Conservation (phyloP, 2,888 invertebrate species). For the Cerastis rubricosa region DNA sequence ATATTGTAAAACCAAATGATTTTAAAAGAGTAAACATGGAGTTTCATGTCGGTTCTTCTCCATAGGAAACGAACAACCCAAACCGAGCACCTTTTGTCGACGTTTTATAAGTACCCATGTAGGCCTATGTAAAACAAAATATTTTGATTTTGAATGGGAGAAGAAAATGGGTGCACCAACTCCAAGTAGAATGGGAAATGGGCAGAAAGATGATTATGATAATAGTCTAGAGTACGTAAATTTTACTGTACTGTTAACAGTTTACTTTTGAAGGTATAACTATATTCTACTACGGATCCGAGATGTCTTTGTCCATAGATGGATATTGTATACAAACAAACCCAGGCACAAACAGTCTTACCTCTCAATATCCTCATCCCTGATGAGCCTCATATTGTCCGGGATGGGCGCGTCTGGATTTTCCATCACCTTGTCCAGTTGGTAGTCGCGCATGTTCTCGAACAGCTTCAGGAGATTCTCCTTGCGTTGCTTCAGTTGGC, state of each 20-base stretch:
- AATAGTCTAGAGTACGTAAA: background rate
- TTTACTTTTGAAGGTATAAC: background rate
- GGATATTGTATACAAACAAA: background rate
- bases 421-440: slow-evolving; percentile 95
- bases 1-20: too few relatives aligned
- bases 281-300: background rate
- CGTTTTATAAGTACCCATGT: too few relatives aligned
- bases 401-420: slow-evolving; percentile 96
- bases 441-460: slow-evolving; percentile 98
- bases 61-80: too few relatives aligned
- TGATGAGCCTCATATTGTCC: slow-evolving; percentile 95
- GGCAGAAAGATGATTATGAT: too few relatives aligned
- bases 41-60: too few relatives aligned
- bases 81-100: too few relatives aligned
- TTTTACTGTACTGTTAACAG: background rate
- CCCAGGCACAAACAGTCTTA: slow-evolving; percentile 63
- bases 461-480: slow-evolving; percentile 95
- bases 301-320: background rate
- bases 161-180: too few relatives aligned
- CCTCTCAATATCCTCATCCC: slow-evolving; percentile 96
- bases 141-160: too few relatives aligned
- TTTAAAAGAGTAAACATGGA: too few relatives aligned
- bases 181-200: too few relatives aligned
- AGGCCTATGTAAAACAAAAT: too few relatives aligned
- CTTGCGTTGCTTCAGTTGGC: slow-evolving; percentile 96